phyloP scores from a whole-genome alignment of 2,113 vertebrate genomes.

The Notechis scutatus region DNA sequence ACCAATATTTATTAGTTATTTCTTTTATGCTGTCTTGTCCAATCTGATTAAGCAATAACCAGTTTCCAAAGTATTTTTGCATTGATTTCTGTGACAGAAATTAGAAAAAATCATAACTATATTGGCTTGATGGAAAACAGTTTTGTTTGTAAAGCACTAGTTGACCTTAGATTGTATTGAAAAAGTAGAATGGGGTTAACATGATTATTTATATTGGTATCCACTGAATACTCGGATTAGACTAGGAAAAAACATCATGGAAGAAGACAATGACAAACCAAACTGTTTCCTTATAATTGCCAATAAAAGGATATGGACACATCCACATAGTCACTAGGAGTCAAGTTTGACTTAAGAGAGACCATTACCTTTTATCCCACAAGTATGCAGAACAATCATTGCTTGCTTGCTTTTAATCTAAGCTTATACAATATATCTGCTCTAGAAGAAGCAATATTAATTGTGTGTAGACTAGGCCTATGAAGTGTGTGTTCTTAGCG shows the following conservation, averaged over 20 bases:
- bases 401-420: neutral
- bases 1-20: constrained; percentile 39
- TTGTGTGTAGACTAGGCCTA: neutral
- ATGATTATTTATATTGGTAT: neutral
- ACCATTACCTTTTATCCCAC: neutral
- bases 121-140: neutral
- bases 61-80: constrained; percentile 3
- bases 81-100: neutral
- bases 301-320: neutral
- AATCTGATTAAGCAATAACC: constrained; percentile 42
- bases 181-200: neutral
- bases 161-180: neutral
- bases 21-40: constrained; percentile 19
- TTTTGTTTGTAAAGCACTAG: neutral
- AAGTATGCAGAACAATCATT: neutral
- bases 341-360: neutral
- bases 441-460: neutral
- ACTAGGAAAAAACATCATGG: neutral
- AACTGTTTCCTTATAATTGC: neutral
- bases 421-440: neutral
- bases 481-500: neutral
- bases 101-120: neutral
- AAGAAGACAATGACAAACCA: neutral
- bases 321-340: neutral
- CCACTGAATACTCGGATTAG: neutral